Evolutionary conservation across 2,888 invertebrate species (phyloP).

Genomic region (Drosophila macrospina): DNA sequence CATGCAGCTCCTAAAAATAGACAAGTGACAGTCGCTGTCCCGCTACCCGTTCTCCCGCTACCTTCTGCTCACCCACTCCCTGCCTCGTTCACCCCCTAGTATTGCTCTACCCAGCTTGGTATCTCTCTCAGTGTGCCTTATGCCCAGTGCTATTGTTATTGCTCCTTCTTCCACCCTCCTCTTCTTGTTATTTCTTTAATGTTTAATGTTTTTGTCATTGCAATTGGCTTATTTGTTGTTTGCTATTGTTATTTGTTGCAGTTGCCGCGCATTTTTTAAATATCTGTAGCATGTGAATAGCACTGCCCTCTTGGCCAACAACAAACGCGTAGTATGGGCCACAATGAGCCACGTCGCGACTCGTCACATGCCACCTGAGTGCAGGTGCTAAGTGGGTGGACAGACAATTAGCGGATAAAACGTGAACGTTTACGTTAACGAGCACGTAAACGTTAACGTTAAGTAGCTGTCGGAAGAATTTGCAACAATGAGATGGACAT

Average conservation of each 20-base stretch:
- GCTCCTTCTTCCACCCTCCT: too few species aligned
- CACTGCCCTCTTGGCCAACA: slow-evolving; percentile 36
- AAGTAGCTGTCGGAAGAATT: slow-evolving; percentile 10
- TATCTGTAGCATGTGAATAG: slow-evolving; percentile 61
- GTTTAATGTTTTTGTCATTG: slow-evolving; percentile 12
- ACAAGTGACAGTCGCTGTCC: slow-evolving; percentile 34
- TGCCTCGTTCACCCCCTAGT: neutral
- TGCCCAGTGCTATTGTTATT: neutral
- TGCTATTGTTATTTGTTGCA: too few species aligned
- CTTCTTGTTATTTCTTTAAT: slow-evolving; percentile 27
- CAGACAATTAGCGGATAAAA: slow-evolving; percentile 3
- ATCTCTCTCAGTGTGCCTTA: neutral
- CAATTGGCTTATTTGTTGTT: slow-evolving; percentile 19
- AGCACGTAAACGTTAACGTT: neutral
- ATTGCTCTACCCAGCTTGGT: neutral
- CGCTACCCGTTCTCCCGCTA: neutral
- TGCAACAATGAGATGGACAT: slow-evolving; percentile 7
- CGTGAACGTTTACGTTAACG: neutral
- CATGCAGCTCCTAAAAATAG: slow-evolving; percentile 77
- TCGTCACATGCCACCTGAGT: slow-evolving; percentile 43
- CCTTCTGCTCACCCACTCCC: too few species aligned
- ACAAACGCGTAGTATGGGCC: slow-evolving; percentile 12
- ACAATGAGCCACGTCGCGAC: slow-evolving; percentile 28
- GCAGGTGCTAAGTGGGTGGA: slow-evolving; percentile 24
- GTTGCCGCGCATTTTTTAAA: slow-evolving; percentile 63